These are phyloP conservation scores for Hesperia comma DNA, from an alignment of 2,888 invertebrate genomes.

Conservation along the genomic window DNA sequence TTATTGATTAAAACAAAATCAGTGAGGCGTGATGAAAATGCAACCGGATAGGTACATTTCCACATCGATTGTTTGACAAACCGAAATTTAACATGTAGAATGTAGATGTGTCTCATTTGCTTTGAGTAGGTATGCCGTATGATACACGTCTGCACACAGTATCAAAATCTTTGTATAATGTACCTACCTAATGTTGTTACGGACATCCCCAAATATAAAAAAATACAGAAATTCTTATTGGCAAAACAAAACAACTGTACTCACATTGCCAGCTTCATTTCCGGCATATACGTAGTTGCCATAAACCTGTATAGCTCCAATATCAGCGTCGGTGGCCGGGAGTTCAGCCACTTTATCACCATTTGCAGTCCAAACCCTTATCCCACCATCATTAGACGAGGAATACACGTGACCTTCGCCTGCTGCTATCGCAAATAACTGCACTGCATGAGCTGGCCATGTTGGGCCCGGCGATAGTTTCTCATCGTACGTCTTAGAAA, in stretches of 20 bases:
- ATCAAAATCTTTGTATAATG: too few relatives aligned
- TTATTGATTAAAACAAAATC: too few relatives aligned
- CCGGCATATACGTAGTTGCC: slow-evolving; percentile 83
- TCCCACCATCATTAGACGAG: slow-evolving; percentile 86
- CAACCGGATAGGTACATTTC: too few relatives aligned
- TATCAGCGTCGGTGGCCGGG: slow-evolving; percentile 68
- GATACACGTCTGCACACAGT: too few relatives aligned
- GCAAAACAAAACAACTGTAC: slow-evolving; percentile 45
- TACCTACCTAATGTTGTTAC: too few relatives aligned
- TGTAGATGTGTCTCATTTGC: too few relatives aligned
- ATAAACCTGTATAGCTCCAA: slow-evolving; percentile 60
- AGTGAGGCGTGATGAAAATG: too few relatives aligned
- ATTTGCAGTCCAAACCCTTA: slow-evolving; percentile 81
- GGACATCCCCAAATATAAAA: too few relatives aligned
- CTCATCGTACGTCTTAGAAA: slow-evolving; percentile 60
- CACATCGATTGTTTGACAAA: too few relatives aligned
- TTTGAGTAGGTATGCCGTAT: too few relatives aligned
- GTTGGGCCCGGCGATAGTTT: slow-evolving; percentile 57
- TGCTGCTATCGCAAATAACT: slow-evolving; percentile 84
- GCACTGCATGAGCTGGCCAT: slow-evolving; percentile 85
- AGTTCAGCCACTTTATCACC: slow-evolving; percentile 67
- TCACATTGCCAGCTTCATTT: slow-evolving; percentile 86
- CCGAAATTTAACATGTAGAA: too few relatives aligned
- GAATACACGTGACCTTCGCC: slow-evolving; percentile 81
- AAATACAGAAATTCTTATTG: too few relatives aligned